Conservation (phyloP, 2,113 vertebrate species). For the Ophthalmolycus amberensis region DNA sequence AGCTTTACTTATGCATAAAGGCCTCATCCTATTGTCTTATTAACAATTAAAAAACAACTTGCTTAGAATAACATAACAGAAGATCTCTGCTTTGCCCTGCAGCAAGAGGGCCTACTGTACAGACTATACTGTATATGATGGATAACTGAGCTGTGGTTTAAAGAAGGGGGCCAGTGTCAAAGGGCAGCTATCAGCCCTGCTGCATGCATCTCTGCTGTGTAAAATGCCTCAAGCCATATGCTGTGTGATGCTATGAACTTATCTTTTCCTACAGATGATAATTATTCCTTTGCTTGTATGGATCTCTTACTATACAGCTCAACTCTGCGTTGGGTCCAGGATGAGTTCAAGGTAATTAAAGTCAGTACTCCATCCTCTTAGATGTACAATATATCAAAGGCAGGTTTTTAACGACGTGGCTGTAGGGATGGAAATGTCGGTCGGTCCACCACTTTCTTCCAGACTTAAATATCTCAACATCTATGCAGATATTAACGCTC, state of each 20-base stretch:
- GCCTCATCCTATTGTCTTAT: slow-evolving; percentile 58
- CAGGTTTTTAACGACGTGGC: background rate
- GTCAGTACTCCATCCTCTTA: background rate
- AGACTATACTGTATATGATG: slow-evolving; percentile 1
- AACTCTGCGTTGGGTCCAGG: background rate
- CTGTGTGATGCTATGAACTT: slow-evolving; percentile 7
- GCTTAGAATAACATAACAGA: slow-evolving; percentile 60
- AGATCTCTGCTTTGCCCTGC: slow-evolving; percentile 51
- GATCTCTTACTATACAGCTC: background rate
- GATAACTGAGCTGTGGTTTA: slow-evolving; percentile 27
- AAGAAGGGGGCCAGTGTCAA: background rate
- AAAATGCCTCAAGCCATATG: slow-evolving; percentile 30
- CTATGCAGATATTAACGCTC: background rate
- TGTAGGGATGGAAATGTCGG: background rate
- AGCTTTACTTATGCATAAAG: slow-evolving; percentile 69
- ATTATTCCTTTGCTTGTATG: slow-evolving; percentile 26
- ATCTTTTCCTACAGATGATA: slow-evolving; percentile 6
- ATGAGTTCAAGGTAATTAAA: slow-evolving; percentile 15
- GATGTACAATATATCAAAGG: background rate
- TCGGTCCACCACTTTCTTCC: background rate
- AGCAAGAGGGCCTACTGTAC: slow-evolving; percentile 20
- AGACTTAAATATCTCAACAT: background rate
- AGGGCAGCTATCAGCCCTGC: slow-evolving; percentile 8
- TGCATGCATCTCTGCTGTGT: slow-evolving; percentile 19
- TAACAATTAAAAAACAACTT: slow-evolving; percentile 72